Base-by-base conservation (phyloP, 1,140 invertebrate species). In the Ooceraea biroi region DNA sequence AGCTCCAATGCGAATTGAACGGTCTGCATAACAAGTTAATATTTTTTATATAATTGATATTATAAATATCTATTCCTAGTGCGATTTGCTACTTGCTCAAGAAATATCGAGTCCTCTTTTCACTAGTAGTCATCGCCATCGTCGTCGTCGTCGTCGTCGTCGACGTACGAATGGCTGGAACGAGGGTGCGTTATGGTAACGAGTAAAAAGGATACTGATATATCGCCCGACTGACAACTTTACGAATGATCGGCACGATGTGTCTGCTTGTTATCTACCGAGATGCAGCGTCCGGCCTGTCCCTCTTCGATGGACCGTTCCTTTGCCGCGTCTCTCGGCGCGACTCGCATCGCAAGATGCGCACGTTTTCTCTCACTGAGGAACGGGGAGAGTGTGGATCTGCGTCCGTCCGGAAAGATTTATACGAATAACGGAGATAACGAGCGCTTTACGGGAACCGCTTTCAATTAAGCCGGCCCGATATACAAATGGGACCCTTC, bases 131-230 rank as follows among this genome's bases (percentile, higher is more conserved):
- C 22, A 46, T 73, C 69, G 48, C 50, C 27, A 58, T n/a, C 48
- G 57, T 68, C 65, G 36, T 55, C 55, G 48, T 71, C 27, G 36
- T 73, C 41, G 61, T 71, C 46, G 74, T 44, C 7, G 48, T 19
- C 25, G 48, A 22, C 44, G 58, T 65, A 58, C 50, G 73, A 84
- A 55, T 77, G 36, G 48, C 66, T 60, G 44, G 60, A 60, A 60
- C 27, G 30, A 82, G 88, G 85, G 78, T 83, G 85, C 83, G 88
- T 86, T 86, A 77, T 11, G 36, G 83, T 88, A 88, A 89, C 87
- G 87, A 89, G 68, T 82, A 84, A 89, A 90, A 89, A 88, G 84
- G 86, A 88, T 89, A 86, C 88, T 84, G 88, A 90, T 89, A 88
- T 89, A 90, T 90, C 30, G 86, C 55, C 1, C 60, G 19, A 57